These are phyloP conservation scores for Pocillopora grandis DNA, from an alignment of 92 coral and sea anemone species.

Conservation along the genomic window DNA sequence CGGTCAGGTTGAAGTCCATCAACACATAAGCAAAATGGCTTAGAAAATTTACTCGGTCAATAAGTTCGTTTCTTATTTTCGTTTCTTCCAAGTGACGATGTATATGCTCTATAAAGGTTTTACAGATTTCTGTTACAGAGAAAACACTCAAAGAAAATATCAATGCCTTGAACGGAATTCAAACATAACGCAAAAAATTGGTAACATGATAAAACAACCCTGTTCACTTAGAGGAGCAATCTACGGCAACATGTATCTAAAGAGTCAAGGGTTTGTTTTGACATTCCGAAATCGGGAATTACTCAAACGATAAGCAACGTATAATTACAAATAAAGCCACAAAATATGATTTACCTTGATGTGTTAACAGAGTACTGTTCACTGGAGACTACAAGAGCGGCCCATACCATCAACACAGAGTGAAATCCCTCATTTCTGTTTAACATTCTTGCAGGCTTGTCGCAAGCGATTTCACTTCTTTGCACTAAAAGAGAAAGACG, in stretches of 20 bases:
- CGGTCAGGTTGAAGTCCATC: neutral
- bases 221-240: neutral
- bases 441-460: slow-evolving; percentile 21
- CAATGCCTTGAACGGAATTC: too few species aligned
- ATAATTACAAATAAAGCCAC: neutral
- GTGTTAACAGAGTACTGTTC: slow-evolving; percentile 1
- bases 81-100: too few species aligned
- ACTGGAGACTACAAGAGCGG: slow-evolving; percentile 7
- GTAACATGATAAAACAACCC: too few species aligned
- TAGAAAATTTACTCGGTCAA: neutral
- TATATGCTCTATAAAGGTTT: too few species aligned
- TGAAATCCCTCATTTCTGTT: slow-evolving; percentile 12
- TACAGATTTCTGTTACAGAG: too few species aligned
- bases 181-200: too few species aligned
- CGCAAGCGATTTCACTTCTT: neutral
- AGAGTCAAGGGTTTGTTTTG: neutral
- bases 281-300: neutral
- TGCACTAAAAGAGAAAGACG: slow-evolving; percentile 10
- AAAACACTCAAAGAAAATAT: too few species aligned
- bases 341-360: slow-evolving; percentile 18
- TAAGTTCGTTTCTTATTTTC: too few species aligned
- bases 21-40: neutral
- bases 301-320: neutral
- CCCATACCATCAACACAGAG: slow-evolving; percentile 8
- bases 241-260: neutral